Evolutionary conservation across 1,140 invertebrate genomes (phyloP), one percentile per base, ranked within the genome.

Genomic region (Medauroidea extradentata): DNA sequence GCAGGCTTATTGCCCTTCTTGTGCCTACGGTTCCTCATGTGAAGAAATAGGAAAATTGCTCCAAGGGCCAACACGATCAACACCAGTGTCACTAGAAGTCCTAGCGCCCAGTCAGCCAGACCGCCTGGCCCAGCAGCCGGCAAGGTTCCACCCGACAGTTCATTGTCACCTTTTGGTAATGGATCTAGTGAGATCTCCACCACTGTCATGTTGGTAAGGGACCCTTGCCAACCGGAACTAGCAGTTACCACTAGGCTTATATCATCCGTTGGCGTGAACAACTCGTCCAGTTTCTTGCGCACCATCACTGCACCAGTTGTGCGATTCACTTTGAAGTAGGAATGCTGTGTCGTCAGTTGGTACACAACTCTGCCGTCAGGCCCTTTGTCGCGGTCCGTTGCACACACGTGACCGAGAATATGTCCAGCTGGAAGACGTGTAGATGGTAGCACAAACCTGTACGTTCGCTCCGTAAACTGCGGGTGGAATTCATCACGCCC

Each of bases 401-500:
- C 96, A 13, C 84, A 84, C 2, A 97, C 91, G 66, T 88, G 85
- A 0, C 95, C 94, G 3, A 97, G 85, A 2, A 90, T 77, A 66
- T 87, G 87, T 1, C 93, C 94, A 41, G 84, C 76, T 0, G 87
- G 83, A 9, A 87, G 64, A 41, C 79, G 73, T 50, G 81, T 80
- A 38, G 67, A 65, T 3, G 84, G 83, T 21, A 94, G 78, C 4
- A 81, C 75, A 73, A 97, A 97, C 60, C 85, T 83, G 73, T 98
- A 99, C 1, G 88, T 88, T 53, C 86, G 82, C 69, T 94, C 88
- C 0, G 86, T 88, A 69, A 98, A 97, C 64, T 90, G 89, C 0
- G 95, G 95, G 69, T 88, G 85, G 74, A 90, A 97, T 74, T 98
- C 95, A 73, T 98, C 95, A 61, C 86, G 82, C 53, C 93, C 93